Evolutionary conservation across 2,888 invertebrate species (phyloP).

Genomic region (Copidosoma aretas): DNA sequence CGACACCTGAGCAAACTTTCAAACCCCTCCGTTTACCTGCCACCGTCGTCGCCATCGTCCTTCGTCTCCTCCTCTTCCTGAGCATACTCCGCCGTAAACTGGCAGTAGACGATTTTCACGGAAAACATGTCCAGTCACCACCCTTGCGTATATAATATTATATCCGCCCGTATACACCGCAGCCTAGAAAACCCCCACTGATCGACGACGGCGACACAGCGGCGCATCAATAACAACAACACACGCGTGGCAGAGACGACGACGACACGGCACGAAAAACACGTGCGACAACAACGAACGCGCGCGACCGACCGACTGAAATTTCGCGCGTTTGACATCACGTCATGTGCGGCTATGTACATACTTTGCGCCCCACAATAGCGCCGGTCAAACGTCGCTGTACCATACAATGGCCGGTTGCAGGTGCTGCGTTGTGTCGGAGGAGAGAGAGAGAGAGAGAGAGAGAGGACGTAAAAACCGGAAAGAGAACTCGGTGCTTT

Average conservation of each 20-base stretch:
- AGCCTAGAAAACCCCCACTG: too few species aligned
- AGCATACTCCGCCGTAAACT: slow-evolving; percentile 59
- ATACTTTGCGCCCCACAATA: too few species aligned
- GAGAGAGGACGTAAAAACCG: background rate
- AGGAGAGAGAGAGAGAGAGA: slow-evolving; percentile 32
- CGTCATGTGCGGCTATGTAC: too few species aligned
- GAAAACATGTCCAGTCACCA: slow-evolving; percentile 52
- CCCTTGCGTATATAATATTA: background rate
- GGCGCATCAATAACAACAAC: background rate
- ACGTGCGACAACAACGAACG: background rate
- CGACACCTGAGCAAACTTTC: background rate
- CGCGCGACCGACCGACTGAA: slow-evolving; percentile 13
- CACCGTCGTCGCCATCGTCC: background rate
- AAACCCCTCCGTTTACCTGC: slow-evolving; percentile 3
- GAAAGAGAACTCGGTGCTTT: slow-evolving; percentile 25
- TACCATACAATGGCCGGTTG: background rate
- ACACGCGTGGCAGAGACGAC: background rate
- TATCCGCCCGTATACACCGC: too few species aligned
- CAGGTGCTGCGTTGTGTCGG: background rate
- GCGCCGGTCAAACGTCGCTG: too few species aligned
- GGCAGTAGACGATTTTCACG: slow-evolving; percentile 58
- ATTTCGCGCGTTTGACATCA: slow-evolving; percentile 3
- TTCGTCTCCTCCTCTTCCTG: slow-evolving; percentile 40
- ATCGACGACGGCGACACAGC: too few species aligned
- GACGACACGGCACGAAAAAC: background rate